Conservation (phyloP, 2,797 vertebrate genomes). For the Coluber constrictor region DNA sequence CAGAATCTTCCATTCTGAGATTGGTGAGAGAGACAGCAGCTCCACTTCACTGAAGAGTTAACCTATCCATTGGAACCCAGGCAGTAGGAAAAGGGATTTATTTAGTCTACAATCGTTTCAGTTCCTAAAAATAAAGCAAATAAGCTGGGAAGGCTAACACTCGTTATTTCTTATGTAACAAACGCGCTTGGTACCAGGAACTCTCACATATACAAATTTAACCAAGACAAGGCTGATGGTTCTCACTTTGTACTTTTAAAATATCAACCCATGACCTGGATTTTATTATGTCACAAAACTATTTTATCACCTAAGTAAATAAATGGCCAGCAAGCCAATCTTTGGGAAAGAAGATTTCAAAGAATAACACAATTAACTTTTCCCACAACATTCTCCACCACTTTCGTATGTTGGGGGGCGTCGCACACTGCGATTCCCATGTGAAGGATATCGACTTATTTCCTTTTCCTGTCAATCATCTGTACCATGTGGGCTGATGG, state of each 20-base stretch:
- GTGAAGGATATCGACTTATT: conserved; percentile 89
- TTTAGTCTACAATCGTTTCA: neutral
- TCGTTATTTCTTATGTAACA: conserved; percentile 53
- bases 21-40: neutral
- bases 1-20: neutral
- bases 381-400: conserved; percentile 82
- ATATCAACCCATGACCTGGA: conserved; percentile 53
- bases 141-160: conserved; percentile 44
- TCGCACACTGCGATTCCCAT: conserved; percentile 94
- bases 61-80: neutral
- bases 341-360: conserved; percentile 81
- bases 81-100: neutral
- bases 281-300: conserved; percentile 79
- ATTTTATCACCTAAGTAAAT: conserved; percentile 81
- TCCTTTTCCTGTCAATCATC: conserved; percentile 91
- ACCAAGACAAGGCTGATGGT: conserved; percentile 18
- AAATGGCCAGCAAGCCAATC: conserved; percentile 77
- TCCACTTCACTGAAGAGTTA: neutral
- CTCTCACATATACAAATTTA: conserved; percentile 4
- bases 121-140: neutral
- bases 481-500: conserved; percentile 76
- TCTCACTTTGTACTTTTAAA: conserved; percentile 47
- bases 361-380: conserved; percentile 87
- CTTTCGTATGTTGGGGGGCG: conserved; percentile 80
- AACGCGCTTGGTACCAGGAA: conserved; percentile 50